Base-by-base conservation (phyloP, 2,888 invertebrate genomes). In the Synanthedon myopaeformis region DNA sequence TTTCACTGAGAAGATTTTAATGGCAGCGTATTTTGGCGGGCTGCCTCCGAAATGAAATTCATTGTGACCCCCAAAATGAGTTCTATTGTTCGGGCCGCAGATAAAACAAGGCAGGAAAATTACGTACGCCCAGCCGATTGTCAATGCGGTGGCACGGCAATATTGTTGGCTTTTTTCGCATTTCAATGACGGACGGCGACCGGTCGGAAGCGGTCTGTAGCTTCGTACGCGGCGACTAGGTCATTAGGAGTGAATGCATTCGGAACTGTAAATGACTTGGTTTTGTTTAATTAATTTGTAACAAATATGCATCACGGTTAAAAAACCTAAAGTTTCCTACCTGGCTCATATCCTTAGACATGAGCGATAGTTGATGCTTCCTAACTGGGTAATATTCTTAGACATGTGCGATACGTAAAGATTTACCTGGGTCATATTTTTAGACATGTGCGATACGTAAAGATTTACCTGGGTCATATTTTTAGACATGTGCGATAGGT, bases 101-200 rank as follows among this genome's bases (percentile, higher is more conserved):
- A 79, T 80, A 78, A 79, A 82, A 81, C 78, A 80, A 73, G 73
- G 73, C 82, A 83, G 83, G 83, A 83, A 83, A 84, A 84, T 84
- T 84, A 84, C 76, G 68, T 74, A 64, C 74, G 63, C 62, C 69
- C 63, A 61, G 63, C 64, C 69, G 72, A 70, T 73, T 70, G 74
- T 76, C 67, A 76, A 71, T 65, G 70, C 69, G 68, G 67, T 72
- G 67, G 71, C 65, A 35, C 35, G 35, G 74, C 70, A 76, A 76
- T 77, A 79, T 77, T 74, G 78, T 64, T 67, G 69, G 69, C 58
- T 64, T 69, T 74, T 74, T 67, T 59, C 60, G 62, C 8, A n/a
- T 41, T 52, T 52, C 12, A 42, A 52, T 51, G 51, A 19, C 28
- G 41, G 13, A 13, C 51, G 45, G 45, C 45, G 45, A 14, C 35